phyloP scores from a whole-genome alignment of 2,113 vertebrate species.

The Campylorhamphus procurvoides region DNA sequence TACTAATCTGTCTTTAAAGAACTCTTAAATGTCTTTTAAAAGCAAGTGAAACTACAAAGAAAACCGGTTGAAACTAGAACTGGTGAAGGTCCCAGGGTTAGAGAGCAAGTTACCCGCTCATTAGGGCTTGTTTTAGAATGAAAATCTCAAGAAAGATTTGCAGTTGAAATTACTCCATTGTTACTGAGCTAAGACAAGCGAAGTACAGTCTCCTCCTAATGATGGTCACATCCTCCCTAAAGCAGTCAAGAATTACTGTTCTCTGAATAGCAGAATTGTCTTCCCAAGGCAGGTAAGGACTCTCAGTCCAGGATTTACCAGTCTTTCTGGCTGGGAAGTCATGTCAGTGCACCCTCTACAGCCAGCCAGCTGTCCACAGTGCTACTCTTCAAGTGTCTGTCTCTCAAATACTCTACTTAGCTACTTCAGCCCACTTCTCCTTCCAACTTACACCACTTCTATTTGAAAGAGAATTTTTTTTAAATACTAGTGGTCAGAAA shows the following conservation, averaged over 20 bases:
- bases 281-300: not conserved
- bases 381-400: not conserved
- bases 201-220: not conserved
- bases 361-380: not conserved
- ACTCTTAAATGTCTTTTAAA: not conserved
- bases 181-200: not conserved
- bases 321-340: not conserved
- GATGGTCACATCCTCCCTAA: accelerated
- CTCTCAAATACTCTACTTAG: not conserved
- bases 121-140: not conserved
- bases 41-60: not conserved
- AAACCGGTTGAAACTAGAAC: not conserved
- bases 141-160: not conserved
- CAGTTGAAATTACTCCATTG: not conserved
- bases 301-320: not conserved
- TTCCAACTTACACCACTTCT: not conserved
- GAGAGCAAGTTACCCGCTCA: not conserved
- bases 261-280: not conserved
- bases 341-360: not conserved
- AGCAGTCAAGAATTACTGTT: not conserved
- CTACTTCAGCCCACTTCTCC: not conserved
- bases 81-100: not conserved
- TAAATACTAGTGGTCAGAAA: not conserved
- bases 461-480: not conserved
- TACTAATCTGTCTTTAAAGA: not conserved